A percentile compares a stretch with the other conserved stretches of the same genome.
These are phyloP conservation scores for Amphibalanus amphitrite DNA, from an alignment of 1,140 invertebrate genomes.

Conservation along the genomic window DNA sequence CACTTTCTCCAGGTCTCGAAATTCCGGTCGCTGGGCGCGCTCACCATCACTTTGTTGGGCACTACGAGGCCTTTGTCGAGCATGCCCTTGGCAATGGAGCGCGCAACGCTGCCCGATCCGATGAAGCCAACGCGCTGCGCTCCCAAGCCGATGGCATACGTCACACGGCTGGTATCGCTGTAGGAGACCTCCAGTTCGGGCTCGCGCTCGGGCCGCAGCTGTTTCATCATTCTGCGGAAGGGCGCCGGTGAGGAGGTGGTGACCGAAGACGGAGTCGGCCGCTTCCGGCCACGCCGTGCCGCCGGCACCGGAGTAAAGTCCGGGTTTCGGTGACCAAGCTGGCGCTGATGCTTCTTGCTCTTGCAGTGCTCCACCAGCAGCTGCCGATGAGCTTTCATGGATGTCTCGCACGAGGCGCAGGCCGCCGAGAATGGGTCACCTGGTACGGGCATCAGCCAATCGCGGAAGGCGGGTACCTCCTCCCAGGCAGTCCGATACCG, in stretches of 20 bases:
- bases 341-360: background rate
- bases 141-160: background rate
- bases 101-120: slow-evolving; percentile 86
- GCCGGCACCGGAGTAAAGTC: background rate
- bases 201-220: background rate
- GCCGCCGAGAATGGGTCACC: background rate
- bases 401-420: background rate
- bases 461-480: background rate
- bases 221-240: background rate
- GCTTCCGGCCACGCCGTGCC: background rate
- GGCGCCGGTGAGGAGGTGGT: background rate
- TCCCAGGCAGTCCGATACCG: background rate
- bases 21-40: slow-evolving; percentile 7
- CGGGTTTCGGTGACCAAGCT: background rate
- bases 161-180: background rate
- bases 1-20: slow-evolving; percentile 2
- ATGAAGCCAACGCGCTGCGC: slow-evolving; percentile 55
- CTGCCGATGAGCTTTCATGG: background rate
- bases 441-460: background rate
- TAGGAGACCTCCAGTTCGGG: too few species aligned
- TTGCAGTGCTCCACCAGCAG: background rate
- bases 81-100: slow-evolving; percentile 63
- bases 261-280: background rate
- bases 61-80: slow-evolving; percentile 34
- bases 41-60: slow-evolving; percentile 4